Conservation (phyloP, 2,888 invertebrate genomes). For the Caenorhabditis sp. region DNA sequence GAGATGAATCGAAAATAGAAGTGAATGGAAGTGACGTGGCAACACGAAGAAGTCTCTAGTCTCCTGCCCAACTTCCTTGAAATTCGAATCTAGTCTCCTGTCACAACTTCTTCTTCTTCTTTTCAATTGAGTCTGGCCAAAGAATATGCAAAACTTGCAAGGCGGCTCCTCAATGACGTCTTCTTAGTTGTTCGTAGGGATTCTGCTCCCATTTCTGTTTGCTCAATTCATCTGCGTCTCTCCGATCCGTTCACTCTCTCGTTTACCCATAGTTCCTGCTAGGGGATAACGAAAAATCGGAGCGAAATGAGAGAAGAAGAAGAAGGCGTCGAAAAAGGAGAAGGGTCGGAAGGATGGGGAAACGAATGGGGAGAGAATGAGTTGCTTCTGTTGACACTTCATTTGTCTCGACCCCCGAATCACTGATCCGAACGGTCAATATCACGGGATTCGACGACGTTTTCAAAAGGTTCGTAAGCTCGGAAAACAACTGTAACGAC, state of each 20-base stretch:
- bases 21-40: conserved; percentile 1
- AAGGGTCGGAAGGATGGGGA: background rate
- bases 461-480: background rate
- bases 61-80: background rate
- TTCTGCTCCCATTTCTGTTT: background rate
- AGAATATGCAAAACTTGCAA: conserved; percentile 48
- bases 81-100: background rate
- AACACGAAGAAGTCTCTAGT: background rate
- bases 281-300: conserved; percentile 1
- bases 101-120: background rate
- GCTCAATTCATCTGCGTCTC: conserved; percentile 3
- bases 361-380: background rate
- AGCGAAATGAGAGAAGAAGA: background rate
- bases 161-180: conserved; percentile 34
- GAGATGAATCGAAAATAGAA: background rate
- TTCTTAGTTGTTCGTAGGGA: background rate
- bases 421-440: conserved; percentile 33
- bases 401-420: conserved; percentile 44
- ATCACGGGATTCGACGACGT: conserved; percentile 1
- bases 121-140: too few relatives aligned
- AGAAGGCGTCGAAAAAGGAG: background rate
- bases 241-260: background rate
- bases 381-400: conserved; percentile 29
- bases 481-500: conserved; percentile 7
- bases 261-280: background rate